Evolutionary conservation across 2,888 invertebrate species (phyloP).

Genomic region (Heterodera filipjevi): DNA sequence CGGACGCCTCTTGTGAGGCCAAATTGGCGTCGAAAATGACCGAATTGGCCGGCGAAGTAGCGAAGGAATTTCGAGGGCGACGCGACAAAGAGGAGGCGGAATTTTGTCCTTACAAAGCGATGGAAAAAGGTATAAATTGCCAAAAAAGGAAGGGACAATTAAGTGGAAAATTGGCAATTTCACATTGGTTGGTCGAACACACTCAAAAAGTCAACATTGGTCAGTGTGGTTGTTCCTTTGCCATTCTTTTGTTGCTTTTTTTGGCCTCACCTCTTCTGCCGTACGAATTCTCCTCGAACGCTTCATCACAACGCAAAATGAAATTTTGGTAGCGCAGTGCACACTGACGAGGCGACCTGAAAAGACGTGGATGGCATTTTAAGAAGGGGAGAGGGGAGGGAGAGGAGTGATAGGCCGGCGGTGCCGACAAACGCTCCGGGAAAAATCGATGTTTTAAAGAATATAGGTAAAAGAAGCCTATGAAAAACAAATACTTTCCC

Average conservation of each 20-base stretch:
- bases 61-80: neutral
- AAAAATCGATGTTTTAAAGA: too few species aligned
- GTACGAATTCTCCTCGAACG: constrained; percentile 1
- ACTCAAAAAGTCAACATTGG: too few species aligned
- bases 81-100: constrained; percentile 1
- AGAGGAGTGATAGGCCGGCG: neutral
- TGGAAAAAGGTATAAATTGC: too few species aligned
- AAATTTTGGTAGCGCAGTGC: constrained; percentile 81
- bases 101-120: neutral
- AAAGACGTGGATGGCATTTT: constrained; percentile 66
- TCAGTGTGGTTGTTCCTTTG: too few species aligned
- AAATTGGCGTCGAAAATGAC: constrained; percentile 16
- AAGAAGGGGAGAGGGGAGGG: neutral
- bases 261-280: constrained; percentile 6
- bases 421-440: too few species aligned
- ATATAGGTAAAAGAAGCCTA: too few species aligned
- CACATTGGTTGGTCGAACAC: too few species aligned
- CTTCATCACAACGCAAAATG: constrained; percentile 28
- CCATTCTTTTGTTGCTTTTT: too few species aligned
- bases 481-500: too few species aligned
- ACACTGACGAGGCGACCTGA: constrained; percentile 88
- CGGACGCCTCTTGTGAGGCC: constrained; percentile 22
- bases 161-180: too few species aligned
- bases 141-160: too few species aligned
- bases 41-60: neutral